Conservation (phyloP, 2,113 vertebrate genomes). For the Puma concolor region DNA sequence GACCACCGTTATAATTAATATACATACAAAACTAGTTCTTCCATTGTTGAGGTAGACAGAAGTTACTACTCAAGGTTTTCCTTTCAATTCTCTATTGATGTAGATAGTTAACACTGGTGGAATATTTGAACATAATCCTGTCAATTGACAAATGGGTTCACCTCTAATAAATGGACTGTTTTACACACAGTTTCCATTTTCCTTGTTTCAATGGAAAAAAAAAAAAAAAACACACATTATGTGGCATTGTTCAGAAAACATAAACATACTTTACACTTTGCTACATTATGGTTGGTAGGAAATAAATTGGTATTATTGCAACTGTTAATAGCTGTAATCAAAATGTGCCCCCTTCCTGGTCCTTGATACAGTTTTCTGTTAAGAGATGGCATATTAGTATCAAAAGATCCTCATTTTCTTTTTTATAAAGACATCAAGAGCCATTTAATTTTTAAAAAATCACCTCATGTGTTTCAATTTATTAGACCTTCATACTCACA, state of each 20-base stretch:
- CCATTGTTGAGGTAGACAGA: neutral
- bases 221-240: neutral
- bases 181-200: neutral
- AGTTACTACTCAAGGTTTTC: neutral
- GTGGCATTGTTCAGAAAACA: neutral
- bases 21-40: neutral
- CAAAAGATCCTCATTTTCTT: neutral
- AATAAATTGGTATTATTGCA: neutral
- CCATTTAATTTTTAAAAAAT: neutral
- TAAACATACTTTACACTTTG: neutral
- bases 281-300: neutral
- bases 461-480: neutral
- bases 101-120: neutral
- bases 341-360: neutral
- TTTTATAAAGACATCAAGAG: conserved; percentile 36
- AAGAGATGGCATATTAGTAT: neutral
- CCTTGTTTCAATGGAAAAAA: neutral
- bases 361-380: neutral
- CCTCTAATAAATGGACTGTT: neutral
- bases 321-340: neutral
- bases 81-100: neutral
- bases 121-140: neutral
- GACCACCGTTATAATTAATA: neutral
- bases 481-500: neutral
- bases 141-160: neutral